phyloP scores from a whole-genome alignment of 1,140 invertebrate genomes.

The Macrobrachium nipponense region DNA sequence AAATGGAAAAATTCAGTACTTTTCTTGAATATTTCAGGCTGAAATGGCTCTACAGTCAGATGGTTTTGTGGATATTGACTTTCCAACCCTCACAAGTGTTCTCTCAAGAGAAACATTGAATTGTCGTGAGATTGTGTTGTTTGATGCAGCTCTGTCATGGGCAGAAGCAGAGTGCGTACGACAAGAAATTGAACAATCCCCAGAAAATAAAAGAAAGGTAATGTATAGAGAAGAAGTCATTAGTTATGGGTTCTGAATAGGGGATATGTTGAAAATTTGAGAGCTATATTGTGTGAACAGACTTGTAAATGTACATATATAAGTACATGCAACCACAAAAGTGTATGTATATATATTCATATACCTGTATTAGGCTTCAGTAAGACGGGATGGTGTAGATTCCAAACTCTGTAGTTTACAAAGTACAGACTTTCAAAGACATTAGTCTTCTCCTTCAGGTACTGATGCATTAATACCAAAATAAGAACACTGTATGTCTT shows the following conservation, averaged over 20 bases:
- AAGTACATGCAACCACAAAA: too few species aligned
- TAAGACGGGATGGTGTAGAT: too few species aligned
- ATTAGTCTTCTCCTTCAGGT: too few species aligned
- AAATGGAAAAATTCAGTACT: background rate
- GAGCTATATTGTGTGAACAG: too few species aligned
- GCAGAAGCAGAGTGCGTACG: slow-evolving; percentile 85
- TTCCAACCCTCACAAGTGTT: slow-evolving; percentile 88
- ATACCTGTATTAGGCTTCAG: too few species aligned
- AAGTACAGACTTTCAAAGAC: too few species aligned
- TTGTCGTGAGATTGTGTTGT: slow-evolving; percentile 89
- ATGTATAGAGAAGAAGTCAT: background rate
- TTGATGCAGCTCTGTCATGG: slow-evolving; percentile 91
- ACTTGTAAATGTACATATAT: too few species aligned
- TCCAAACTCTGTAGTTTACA: too few species aligned
- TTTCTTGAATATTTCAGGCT: slow-evolving; percentile 76
- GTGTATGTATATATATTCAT: too few species aligned
- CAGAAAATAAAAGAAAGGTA: slow-evolving; percentile 76
- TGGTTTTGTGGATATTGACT: slow-evolving; percentile 91
- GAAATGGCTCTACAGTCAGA: slow-evolving; percentile 94
- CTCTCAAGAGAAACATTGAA: slow-evolving; percentile 89
- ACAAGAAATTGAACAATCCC: slow-evolving; percentile 80
- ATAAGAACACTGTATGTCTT: too few species aligned
- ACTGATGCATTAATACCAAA: too few species aligned
- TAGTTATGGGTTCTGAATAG: background rate
- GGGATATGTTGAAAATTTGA: too few species aligned